Evolutionary conservation across 1,140 invertebrate genomes (phyloP), one percentile per base, ranked within the genome.

Genomic region (Aphelinus certus): DNA sequence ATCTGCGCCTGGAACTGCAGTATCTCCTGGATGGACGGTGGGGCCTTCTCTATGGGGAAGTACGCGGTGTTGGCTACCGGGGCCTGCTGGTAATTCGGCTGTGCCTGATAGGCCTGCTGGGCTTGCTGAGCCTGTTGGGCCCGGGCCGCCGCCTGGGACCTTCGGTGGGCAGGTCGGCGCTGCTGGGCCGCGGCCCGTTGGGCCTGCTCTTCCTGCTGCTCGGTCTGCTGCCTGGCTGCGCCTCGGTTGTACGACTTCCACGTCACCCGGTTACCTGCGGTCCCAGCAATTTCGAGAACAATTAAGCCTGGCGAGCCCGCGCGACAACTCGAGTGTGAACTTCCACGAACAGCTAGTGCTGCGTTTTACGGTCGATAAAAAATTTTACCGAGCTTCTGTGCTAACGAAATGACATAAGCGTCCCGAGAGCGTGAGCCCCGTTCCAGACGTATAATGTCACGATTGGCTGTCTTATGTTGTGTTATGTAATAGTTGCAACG

Each of bases 1-100:
- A 86, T 87, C 70, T 87, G 84, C 2, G 83, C 80, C 51, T 87
- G 86, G 74, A 83, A 87, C 48, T 87, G 80, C 4, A 88, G 80
- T 53, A 87, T 26, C 67, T 88, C 84, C 45, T 83, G 83, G 42
- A 88, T 87, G 60, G 83, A 80, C 0, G 83, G 71, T 0, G 87
- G 86, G 10, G 87, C 85, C 60, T 83, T 84, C 4, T 82, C 77
- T 10, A 80, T 83, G 47, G 80, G 71, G 60, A 79, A 81, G 76
- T 83, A 82, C 77, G 78, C 81, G 51, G 81, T 75, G 51, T 62
- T 63, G 63, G 75, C 76, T 3, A 80, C 76, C 45, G 78, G 81
- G 58, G 82, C 78, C 73, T 77, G 75, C 47, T 71, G 78, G 46
- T 53, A 58, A 3, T 84, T 82, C 88, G 69, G 90, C 60, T 90